Percentiles rank a stretch among this genome's conserved stretches.
Conservation (phyloP, 2,888 invertebrate species). For the Silvanus unidentatus region DNA sequence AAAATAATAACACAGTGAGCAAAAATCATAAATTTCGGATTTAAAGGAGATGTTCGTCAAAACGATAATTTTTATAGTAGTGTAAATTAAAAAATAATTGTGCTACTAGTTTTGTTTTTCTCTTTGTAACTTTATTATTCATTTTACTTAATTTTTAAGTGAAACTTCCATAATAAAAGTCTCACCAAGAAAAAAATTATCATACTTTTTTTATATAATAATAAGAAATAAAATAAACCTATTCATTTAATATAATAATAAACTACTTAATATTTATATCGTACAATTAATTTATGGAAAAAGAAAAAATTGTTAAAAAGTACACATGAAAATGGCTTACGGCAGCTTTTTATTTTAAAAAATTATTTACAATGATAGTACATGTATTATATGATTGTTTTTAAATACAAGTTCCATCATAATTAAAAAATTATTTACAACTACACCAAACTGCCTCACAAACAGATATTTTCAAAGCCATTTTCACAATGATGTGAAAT, state of each 20-base stretch:
- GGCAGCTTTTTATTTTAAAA: conserved; percentile 20
- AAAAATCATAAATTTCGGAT: too few species aligned
- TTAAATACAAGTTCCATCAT: conserved; percentile 28
- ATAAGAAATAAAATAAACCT: conserved; percentile 40
- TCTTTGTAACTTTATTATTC: conserved; percentile 37
- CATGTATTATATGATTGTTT: conserved; percentile 19
- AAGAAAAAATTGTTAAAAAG: conserved; percentile 11
- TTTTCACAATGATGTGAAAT: conserved; percentile 37
- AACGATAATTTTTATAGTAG: too few species aligned
- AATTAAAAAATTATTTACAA: conserved; percentile 19
- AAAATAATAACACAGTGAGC: too few species aligned
- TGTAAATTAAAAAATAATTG: conserved; percentile 44
- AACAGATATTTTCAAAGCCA: conserved; percentile 22
- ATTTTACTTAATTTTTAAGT: too few species aligned
- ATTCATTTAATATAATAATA: conserved; percentile 17
- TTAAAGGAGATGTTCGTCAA: too few species aligned
- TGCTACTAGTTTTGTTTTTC: conserved; percentile 35
- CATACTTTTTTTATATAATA: conserved; percentile 32
- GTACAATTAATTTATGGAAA: conserved; percentile 41
- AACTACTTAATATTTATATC: conserved; percentile 43
- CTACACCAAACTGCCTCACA: too few species aligned
- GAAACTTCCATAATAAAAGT: conserved; percentile 34
- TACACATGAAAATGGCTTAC: conserved; percentile 37
- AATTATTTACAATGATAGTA: conserved; percentile 35
- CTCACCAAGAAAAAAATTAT: conserved; percentile 40